phyloP scores from a whole-genome alignment of 2,113 vertebrate genomes.

The Spermophilus dauricus region DNA sequence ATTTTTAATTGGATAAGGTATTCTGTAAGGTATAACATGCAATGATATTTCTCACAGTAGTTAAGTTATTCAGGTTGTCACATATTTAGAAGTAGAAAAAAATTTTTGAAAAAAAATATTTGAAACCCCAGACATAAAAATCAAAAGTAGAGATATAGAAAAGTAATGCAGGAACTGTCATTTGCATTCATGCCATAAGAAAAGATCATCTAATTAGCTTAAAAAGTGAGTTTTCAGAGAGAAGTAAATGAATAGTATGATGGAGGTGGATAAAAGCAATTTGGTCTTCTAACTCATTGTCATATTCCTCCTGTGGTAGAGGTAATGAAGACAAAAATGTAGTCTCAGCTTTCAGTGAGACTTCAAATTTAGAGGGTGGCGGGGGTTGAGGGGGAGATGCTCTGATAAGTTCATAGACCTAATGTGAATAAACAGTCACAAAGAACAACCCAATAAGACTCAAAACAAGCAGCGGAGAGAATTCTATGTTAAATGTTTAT shows the following conservation, averaged over 20 bases:
- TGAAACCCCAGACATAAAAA: conserved; percentile 6
- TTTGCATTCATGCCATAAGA: neutral
- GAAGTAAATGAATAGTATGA: neutral
- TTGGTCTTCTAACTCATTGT: neutral
- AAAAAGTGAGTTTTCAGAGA: conserved; percentile 32
- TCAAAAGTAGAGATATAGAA: conserved; percentile 7
- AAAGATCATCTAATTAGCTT: neutral
- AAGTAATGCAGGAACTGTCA: neutral
- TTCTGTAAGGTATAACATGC: conserved; percentile 85
- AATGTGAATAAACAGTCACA: neutral
- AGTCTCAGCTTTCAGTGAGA: neutral
- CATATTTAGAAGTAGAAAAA: neutral
- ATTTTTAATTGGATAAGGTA: conserved; percentile 85
- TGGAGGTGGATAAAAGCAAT: neutral
- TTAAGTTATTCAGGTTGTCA: neutral
- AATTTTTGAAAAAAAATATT: neutral
- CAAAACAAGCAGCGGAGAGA: neutral
- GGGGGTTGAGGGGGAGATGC: no score
- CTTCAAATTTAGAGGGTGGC: neutral
- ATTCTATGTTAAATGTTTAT: neutral
- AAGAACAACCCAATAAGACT: neutral
- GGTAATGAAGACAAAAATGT: neutral
- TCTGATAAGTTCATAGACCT: neutral
- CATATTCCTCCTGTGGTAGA: neutral
- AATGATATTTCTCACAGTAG: conserved; percentile 8